These are phyloP conservation scores for Lasioglossum malachurum DNA, from an alignment of 2,888 invertebrate species.

Conservation along the genomic window DNA sequence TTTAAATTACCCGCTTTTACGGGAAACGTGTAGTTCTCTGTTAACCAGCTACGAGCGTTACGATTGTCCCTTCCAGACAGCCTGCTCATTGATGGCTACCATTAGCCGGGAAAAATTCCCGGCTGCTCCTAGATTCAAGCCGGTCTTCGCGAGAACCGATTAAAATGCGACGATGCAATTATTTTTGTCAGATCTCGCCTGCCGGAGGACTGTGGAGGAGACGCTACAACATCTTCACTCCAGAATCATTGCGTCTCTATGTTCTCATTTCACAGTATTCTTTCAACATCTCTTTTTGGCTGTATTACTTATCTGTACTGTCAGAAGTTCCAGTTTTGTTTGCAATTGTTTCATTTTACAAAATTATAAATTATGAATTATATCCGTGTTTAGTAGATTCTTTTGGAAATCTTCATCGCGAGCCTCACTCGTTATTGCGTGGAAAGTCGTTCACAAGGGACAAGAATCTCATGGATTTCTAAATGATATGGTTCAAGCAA, in stretches of 20 bases:
- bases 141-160: background rate
- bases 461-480: background rate
- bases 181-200: background rate
- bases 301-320: background rate
- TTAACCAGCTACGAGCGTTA: background rate
- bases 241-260: background rate
- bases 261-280: background rate
- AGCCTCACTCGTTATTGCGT: background rate
- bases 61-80: constrained; percentile 1
- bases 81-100: background rate
- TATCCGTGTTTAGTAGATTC: background rate
- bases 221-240: background rate
- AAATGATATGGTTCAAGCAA: background rate
- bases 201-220: no score
- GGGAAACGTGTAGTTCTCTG: background rate
- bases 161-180: background rate
- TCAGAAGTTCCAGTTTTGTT: background rate
- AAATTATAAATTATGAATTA: background rate
- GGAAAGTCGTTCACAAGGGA: background rate
- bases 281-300: background rate
- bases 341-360: background rate
- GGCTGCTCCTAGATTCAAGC: no score
- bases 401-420: background rate
- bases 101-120: background rate
- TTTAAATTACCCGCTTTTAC: background rate